Evolutionary conservation across 2,797 vertebrate genomes (phyloP), one percentile per base, ranked within the genome.

Genomic region (Odontamblyopus lacepedii): DNA sequence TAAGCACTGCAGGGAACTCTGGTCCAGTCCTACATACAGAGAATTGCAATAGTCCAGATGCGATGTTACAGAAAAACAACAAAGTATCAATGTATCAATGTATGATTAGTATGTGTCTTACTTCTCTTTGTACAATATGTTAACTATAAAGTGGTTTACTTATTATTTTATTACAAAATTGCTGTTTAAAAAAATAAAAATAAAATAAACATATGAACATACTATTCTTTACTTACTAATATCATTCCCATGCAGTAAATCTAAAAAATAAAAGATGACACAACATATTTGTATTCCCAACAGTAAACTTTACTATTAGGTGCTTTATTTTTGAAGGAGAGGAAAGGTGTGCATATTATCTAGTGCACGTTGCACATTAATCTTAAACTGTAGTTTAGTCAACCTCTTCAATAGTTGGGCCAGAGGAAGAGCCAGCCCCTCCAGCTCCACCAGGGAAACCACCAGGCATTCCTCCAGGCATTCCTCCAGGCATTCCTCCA

Each of bases 391-490:
- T 75, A 48, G 63, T 30, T 15, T 76, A 94, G 82, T 95, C 94
- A 0, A 95, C 94, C 63, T 95, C 94, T 73, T 95, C 94, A 2
- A 95, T 95, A 68, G 94, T 95, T 70, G 94, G 94, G 2, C 94
- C 94, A 62, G 94, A 92, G 27, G 93, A 92, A n/a, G 90, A 82
- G 29, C 89, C 80, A 1, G 61, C 19, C 23, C 85, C 87, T 73
- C 83, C 91, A 29, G 91, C 92, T 48, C 93, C 93, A 12, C 93
- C 93, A n/a, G 92, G 88, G 74, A 94, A 92, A 7, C 93, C 92
- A 2, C 92, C 90, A 0, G 91, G 87, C 86, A 89, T 88, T 16
- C 92, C 91, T 18, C 88, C 86, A 19, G 85, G 84, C 65, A 85
- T 83, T 4, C 84, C 87, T 3, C 88, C 89, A 0, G 90, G 85